These are phyloP conservation scores for Orthosia gracilis DNA, from an alignment of 2,888 invertebrate genomes.

Conservation along the genomic window DNA sequence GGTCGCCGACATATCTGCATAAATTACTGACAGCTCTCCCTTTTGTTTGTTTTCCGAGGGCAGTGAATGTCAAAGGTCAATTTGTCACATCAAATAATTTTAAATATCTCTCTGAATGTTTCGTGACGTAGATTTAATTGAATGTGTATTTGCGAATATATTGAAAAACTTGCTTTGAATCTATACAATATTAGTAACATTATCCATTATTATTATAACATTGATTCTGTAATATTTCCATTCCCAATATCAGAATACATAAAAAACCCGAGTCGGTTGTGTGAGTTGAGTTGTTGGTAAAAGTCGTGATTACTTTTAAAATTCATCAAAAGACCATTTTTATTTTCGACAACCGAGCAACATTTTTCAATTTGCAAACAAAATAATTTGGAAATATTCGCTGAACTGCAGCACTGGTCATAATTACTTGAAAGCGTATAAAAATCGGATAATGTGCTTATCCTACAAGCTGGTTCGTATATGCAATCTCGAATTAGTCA, in stretches of 20 bases:
- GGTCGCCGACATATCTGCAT: conserved; percentile 66
- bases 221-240: not conserved
- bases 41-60: conserved; percentile 68
- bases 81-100: conserved; percentile 24
- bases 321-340: not conserved
- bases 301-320: not conserved
- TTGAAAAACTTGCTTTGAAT: not conserved
- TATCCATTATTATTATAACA: not conserved
- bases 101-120: not conserved
- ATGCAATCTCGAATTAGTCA: conserved; percentile 54
- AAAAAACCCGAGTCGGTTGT: too few relatives aligned
- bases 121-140: not conserved
- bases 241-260: not conserved
- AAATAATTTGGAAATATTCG: not conserved
- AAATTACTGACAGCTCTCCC: conserved; percentile 67
- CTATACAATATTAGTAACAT: not conserved
- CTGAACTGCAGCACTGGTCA: not conserved
- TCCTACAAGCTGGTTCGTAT: conserved; percentile 18
- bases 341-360: not conserved
- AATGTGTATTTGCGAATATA: not conserved
- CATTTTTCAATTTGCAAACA: not conserved
- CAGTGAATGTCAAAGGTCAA: conserved; percentile 48
- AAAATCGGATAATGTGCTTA: not conserved
- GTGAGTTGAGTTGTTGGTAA: not conserved
- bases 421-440: not conserved